Conservation (phyloP, 2,888 invertebrate genomes). For the Morinoia aosen region DNA sequence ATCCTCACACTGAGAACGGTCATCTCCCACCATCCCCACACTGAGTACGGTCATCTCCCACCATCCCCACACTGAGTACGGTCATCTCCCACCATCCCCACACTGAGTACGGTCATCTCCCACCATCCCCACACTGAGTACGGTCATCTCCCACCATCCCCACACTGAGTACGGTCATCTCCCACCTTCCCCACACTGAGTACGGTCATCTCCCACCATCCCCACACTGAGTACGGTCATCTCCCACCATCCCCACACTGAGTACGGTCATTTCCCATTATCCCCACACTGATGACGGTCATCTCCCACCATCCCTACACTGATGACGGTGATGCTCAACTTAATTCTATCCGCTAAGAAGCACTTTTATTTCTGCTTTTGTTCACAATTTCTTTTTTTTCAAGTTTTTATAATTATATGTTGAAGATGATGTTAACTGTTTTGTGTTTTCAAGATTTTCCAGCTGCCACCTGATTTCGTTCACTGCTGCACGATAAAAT, state of each 20-base stretch:
- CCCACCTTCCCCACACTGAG: not conserved
- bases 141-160: too few species aligned
- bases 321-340: too few species aligned
- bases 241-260: not conserved
- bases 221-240: not conserved
- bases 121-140: too few species aligned
- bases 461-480: not conserved
- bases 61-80: not conserved
- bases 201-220: not conserved
- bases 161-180: not conserved
- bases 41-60: not conserved
- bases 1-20: too few species aligned
- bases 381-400: not conserved
- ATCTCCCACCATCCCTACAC: too few species aligned
- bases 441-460: not conserved
- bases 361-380: not conserved
- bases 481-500: not conserved
- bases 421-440: not conserved
- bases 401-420: not conserved
- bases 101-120: too few species aligned
- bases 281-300: not conserved
- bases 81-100: not conserved
- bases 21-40: not conserved
- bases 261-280: not conserved
- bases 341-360: not conserved